Base-by-base conservation (phyloP, 2,797 vertebrate species). In the Acrocephalus scirpaceus region DNA sequence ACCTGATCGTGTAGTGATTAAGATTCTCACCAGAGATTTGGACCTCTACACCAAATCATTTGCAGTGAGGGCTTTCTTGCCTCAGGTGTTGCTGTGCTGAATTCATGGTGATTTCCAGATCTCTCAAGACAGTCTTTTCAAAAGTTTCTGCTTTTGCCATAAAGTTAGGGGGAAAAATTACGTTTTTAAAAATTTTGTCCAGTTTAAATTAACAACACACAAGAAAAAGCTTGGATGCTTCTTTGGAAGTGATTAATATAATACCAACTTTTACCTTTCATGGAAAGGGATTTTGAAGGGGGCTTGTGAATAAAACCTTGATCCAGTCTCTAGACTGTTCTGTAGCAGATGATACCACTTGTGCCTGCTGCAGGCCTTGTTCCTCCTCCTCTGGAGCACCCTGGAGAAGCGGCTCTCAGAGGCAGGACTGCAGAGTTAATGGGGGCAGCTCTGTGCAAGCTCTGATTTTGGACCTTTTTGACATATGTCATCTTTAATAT, bases 171-270 rank as follows among this genome's bases (percentile, higher is more conserved):
- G 19, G 4, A 1, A 12, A 64, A 42, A 60, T 16, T 29, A 3
- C 0, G 1, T 16, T 54, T 32, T 29, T 6, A 16, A 19, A 2
- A 32, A n/a, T 18, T 86, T 60, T 60, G 11, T 18, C 44, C 3
- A 0, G 5, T 75, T 88, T 38, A 57, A 57, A 45, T 65, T 74
- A 77, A 5, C 9, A 71, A 17, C 18, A 32, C 9, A 12, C 27
- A 44, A 45, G 18, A 77, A 83, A 38, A 21, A 84, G 16, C 16
- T 40, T 50, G 9, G 20, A 7, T 56, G 16, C 6, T 71, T 38
- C 16, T 44, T 85, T 38, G 34, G 45, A 77, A 74, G 18, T 4
- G 34, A 13, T 22, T n/a, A 79, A 66, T 34, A 27, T 5, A 65
- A 57, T 25, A 16, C 14, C 34, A 77, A 30, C 3, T n/a, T 93